A percentile compares a stretch with the other conserved stretches of the same genome.
Conservation (phyloP, 2,888 invertebrate genomes). For the Microchrysa polita region DNA sequence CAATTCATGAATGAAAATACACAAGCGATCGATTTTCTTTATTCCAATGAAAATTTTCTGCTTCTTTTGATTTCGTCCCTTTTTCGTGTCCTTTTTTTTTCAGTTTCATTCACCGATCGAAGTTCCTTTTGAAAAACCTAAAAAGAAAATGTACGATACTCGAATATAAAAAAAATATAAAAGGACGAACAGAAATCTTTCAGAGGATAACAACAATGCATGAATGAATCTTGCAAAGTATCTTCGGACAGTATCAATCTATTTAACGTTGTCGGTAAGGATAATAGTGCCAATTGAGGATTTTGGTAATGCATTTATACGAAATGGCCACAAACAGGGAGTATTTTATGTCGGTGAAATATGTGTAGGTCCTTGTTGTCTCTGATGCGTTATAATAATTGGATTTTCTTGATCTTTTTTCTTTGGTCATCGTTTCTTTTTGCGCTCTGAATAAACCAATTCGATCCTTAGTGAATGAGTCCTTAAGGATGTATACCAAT, state of each 20-base stretch:
- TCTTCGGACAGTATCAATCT: not conserved
- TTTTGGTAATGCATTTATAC: slow-evolving; percentile 10
- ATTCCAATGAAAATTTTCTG: slow-evolving; percentile 43
- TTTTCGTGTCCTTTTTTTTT: slow-evolving; percentile 13
- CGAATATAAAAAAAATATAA: slow-evolving; percentile 22
- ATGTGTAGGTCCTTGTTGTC: slow-evolving; percentile 20
- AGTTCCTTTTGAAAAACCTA: not conserved
- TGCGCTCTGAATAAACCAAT: not conserved
- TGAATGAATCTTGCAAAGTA: slow-evolving; percentile 26
- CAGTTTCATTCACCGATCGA: slow-evolving; percentile 29
- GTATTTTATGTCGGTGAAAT: slow-evolving; percentile 25
- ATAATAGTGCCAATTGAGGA: not conserved
- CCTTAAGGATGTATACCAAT: slow-evolving; percentile 41
- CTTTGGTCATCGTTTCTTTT: not conserved
- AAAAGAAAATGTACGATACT: not conserved
- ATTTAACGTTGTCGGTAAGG: slow-evolving; percentile 21
- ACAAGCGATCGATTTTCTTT: slow-evolving; percentile 40
- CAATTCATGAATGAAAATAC: slow-evolving; percentile 48
- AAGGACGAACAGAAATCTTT: slow-evolving; percentile 12
- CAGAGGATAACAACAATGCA: slow-evolving; percentile 13
- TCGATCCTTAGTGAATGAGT: slow-evolving; percentile 15
- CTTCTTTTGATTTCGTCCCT: slow-evolving; percentile 44
- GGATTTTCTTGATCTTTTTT: not conserved
- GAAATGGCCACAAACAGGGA: slow-evolving; percentile 21
- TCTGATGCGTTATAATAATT: not conserved